Evolutionary conservation across 2,797 vertebrate species (phyloP).

Genomic region (Champsocephalus esox): DNA sequence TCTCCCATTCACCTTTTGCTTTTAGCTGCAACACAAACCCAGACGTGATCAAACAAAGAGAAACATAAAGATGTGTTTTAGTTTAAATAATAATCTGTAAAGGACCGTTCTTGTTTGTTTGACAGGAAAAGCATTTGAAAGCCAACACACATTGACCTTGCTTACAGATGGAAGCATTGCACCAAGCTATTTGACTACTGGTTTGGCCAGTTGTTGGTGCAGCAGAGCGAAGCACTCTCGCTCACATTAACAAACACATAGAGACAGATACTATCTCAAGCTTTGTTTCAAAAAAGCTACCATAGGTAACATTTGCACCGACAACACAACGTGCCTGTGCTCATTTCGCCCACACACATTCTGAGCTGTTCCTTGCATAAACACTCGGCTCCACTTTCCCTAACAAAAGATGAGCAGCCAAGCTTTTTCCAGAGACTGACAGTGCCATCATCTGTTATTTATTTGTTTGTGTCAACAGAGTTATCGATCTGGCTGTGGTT

Average conservation of each 20-base stretch:
- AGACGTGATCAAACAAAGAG: constrained; percentile 19
- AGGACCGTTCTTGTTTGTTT: constrained; percentile 8
- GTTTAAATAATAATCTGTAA: constrained; percentile 15
- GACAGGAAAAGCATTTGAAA: constrained; percentile 32
- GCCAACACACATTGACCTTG: constrained; percentile 27
- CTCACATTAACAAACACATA: constrained; percentile 23
- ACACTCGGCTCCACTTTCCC: constrained; percentile 50
- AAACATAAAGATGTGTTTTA: constrained; percentile 2
- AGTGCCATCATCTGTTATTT: constrained; percentile 81
- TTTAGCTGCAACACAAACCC: constrained; percentile 33
- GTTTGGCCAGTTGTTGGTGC: constrained; percentile 20
- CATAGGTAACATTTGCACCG: constrained; percentile 40
- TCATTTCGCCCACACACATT: constrained; percentile 46
- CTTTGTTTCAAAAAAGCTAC: constrained; percentile 21
- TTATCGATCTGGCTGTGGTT: constrained; percentile 84
- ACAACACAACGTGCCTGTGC: constrained; percentile 35
- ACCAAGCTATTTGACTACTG: constrained; percentile 35
- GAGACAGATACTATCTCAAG: neutral
- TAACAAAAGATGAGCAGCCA: constrained; percentile 70
- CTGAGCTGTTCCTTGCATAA: constrained; percentile 35
- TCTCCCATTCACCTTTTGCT: constrained; percentile 39
- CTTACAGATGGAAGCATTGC: constrained; percentile 26
- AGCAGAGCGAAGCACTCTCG: constrained; percentile 36
- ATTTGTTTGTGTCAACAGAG: constrained; percentile 83
- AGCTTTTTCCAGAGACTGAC: constrained; percentile 51